These are phyloP conservation scores for Heliconius ismenius DNA, from an alignment of 2,888 invertebrate species.

Conservation along the genomic window DNA sequence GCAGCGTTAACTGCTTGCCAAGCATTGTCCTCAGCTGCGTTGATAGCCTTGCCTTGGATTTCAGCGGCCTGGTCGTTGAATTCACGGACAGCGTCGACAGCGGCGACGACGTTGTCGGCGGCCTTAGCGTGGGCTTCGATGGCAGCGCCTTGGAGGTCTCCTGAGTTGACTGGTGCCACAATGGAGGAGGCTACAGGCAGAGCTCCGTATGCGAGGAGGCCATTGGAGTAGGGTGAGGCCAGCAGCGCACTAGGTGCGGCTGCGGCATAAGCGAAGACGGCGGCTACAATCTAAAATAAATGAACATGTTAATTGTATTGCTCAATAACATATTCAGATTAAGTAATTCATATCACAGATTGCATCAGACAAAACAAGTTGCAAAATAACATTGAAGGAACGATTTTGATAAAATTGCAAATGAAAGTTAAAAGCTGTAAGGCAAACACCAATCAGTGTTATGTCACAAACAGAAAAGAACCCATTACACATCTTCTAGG, in stretches of 20 bases:
- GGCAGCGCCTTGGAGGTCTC: constrained; percentile 19
- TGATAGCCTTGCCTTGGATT: constrained; percentile 18
- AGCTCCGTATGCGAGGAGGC: constrained; percentile 19
- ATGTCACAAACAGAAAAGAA: background rate
- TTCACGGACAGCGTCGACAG: constrained; percentile 6
- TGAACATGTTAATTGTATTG: background rate
- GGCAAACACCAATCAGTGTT: background rate
- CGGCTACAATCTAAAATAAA: constrained; percentile 18
- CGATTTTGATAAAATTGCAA: background rate
- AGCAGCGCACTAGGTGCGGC: constrained; percentile 23
- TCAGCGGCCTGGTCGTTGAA: constrained; percentile 19
- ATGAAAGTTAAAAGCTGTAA: background rate
- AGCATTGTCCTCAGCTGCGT: constrained; percentile 12
- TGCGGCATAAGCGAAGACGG: constrained; percentile 23
- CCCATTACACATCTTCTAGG: background rate
- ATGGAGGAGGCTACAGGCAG: constrained; percentile 17
- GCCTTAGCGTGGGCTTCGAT: constrained; percentile 11
- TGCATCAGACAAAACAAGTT: constrained; percentile 12
- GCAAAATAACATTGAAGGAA: background rate
- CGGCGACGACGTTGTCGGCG: background rate
- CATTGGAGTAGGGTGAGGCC: constrained; percentile 17
- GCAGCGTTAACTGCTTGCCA: constrained; percentile 20
- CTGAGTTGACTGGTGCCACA: constrained; percentile 18
- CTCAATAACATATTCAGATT: background rate
- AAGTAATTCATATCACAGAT: background rate